Evolutionary conservation across 2,113 vertebrate genomes (phyloP).

Genomic region (Antechinus stuartii): DNA sequence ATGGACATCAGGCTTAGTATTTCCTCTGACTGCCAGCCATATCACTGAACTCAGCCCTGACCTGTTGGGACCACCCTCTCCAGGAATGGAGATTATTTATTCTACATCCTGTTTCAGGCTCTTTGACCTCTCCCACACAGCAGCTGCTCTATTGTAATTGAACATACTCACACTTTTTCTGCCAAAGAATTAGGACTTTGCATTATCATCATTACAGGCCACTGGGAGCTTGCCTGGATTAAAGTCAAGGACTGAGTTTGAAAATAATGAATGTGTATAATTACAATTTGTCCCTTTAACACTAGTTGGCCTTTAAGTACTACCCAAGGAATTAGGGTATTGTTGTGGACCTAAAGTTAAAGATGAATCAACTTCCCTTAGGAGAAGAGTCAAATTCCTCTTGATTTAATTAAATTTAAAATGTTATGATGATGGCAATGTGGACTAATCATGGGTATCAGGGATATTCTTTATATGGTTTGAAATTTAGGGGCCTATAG

Average conservation of each 20-base stretch:
- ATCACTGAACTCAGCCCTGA: slow-evolving; percentile 78
- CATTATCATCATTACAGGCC: neutral
- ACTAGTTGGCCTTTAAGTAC: neutral
- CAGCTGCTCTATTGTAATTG: accelerated
- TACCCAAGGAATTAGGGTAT: slow-evolving; percentile 12
- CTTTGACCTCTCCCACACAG: slow-evolving; percentile 53
- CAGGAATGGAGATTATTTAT: slow-evolving; percentile 78
- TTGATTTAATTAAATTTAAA: neutral
- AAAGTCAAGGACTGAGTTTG: neutral
- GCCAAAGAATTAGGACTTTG: neutral
- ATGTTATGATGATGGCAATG: neutral
- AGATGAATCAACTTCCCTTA: neutral
- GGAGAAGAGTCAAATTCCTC: neutral
- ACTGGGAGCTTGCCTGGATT: neutral
- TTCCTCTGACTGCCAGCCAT: slow-evolving; percentile 69
- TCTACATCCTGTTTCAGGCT: slow-evolving; percentile 76
- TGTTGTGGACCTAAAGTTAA: neutral
- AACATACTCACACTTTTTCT: neutral
- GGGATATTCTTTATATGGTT: neutral
- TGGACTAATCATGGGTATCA: neutral
- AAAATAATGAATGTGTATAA: neutral
- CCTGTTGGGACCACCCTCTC: slow-evolving; percentile 76
- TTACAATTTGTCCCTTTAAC: neutral
- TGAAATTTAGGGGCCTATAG: neutral
- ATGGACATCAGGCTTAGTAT: slow-evolving; percentile 74